These are phyloP conservation scores for Euborellia annulipes DNA, from an alignment of 1,140 invertebrate genomes.

Conservation along the genomic window DNA sequence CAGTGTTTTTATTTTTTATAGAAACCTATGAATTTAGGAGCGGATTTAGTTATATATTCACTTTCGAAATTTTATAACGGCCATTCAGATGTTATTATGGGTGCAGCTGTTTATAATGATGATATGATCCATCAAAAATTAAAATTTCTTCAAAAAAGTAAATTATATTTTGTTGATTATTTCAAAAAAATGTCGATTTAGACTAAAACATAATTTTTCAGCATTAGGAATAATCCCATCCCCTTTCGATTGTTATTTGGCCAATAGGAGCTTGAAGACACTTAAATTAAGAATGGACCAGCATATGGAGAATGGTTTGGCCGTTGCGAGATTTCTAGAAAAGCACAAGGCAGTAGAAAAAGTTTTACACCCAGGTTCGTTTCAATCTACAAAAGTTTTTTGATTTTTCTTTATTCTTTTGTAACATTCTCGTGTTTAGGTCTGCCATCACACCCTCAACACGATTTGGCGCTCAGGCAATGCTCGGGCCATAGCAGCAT, in stretches of 20 bases:
- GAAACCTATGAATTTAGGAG: conserved; percentile 76
- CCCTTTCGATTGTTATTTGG: conserved; percentile 89
- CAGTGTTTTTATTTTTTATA: conserved; percentile 22
- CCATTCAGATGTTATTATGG: conserved; percentile 96
- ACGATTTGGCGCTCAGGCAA: conserved; percentile 40
- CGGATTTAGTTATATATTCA: conserved; percentile 84
- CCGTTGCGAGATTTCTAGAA: conserved; percentile 67
- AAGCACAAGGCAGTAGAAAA: conserved; percentile 36
- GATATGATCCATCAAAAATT: conserved; percentile 54
- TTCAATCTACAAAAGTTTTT: no score
- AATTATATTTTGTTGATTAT: conserved; percentile 18
- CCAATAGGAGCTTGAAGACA: conserved; percentile 90
- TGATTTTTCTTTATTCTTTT: no score
- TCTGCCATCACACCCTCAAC: conserved; percentile 44
- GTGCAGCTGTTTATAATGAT: conserved; percentile 59
- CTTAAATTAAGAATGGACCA: conserved; percentile 79
- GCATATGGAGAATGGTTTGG: conserved; percentile 63
- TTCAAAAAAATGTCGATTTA: no score
- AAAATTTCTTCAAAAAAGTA: conserved; percentile 72
- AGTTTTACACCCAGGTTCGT: conserved; percentile 22
- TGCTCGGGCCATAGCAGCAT: conserved; percentile 44
- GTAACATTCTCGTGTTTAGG: no score
- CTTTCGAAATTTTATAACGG: conserved; percentile 98
- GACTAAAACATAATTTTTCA: conserved; percentile 19
- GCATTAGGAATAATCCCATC: conserved; percentile 85